These are phyloP conservation scores for Mesopsocus fuscifrons DNA, from an alignment of 2,888 invertebrate genomes.

Conservation along the genomic window DNA sequence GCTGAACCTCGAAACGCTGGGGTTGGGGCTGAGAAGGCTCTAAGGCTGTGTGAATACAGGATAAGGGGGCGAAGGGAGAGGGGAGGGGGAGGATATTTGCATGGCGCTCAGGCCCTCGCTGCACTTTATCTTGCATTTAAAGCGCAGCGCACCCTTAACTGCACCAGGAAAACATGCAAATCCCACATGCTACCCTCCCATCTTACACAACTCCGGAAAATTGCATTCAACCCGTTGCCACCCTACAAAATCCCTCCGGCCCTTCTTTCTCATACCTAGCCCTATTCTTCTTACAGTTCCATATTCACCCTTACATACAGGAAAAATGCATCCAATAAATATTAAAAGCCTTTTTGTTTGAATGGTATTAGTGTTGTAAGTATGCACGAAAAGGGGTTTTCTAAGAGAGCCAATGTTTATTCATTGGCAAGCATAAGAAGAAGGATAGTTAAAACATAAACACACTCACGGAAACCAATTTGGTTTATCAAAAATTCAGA, in stretches of 20 bases:
- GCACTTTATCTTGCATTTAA: conserved; percentile 8
- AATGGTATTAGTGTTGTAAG: background rate
- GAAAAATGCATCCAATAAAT: conserved; percentile 9
- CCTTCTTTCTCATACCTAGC: background rate
- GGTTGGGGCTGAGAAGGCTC: too few species aligned
- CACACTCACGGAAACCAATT: background rate
- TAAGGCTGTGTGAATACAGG: too few species aligned
- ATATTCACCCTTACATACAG: background rate
- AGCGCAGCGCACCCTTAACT: background rate
- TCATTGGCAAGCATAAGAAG: background rate
- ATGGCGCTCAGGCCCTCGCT: conserved; percentile 6
- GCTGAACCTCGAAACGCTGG: too few species aligned
- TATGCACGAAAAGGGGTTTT: background rate
- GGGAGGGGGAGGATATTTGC: conserved; percentile 5
- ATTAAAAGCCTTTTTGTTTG: background rate
- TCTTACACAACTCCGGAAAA: background rate
- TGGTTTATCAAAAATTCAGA: too few species aligned
- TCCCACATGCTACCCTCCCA: background rate
- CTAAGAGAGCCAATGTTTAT: background rate
- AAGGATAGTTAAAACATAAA: background rate
- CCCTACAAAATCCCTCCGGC: background rate
- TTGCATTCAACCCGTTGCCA: too few species aligned
- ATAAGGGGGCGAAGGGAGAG: background rate
- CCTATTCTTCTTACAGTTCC: background rate
- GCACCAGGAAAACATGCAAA: background rate